These are phyloP conservation scores for Drosophila tristis DNA, from an alignment of 1,140 invertebrate genomes.

Conservation along the genomic window DNA sequence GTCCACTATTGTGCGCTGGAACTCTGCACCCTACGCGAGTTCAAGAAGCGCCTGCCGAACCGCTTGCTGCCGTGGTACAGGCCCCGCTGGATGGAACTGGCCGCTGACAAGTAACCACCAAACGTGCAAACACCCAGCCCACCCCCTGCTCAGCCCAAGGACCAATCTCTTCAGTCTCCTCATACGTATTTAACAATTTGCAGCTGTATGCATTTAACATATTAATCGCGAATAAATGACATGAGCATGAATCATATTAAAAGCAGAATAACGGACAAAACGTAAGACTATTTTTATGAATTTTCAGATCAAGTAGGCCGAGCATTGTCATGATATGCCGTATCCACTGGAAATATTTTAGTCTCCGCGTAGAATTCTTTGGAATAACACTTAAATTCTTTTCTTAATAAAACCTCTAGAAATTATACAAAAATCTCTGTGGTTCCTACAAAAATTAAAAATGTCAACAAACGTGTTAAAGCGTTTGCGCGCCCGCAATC, in stretches of 20 bases:
- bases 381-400: too few species aligned
- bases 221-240: constrained; percentile 28
- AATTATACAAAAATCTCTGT: too few species aligned
- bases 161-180: not conserved
- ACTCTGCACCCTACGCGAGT: not conserved
- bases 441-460: too few species aligned
- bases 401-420: too few species aligned
- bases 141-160: not conserved
- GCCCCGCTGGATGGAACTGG: constrained; percentile 14
- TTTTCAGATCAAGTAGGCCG: not conserved
- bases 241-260: constrained; percentile 5
- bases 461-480: too few species aligned
- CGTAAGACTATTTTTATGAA: not conserved
- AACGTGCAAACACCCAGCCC: not conserved
- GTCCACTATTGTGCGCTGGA: not conserved
- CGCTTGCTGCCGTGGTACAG: constrained; percentile 16
- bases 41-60: not conserved
- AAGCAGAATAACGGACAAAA: not conserved
- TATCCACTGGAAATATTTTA: too few species aligned
- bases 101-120: constrained; percentile 3
- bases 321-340: too few species aligned
- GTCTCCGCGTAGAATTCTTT: too few species aligned
- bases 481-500: too few species aligned
- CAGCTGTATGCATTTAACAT: not conserved
- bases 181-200: not conserved